Percentiles rank a stretch among this genome's conserved stretches.
These are phyloP conservation scores for Agriopis leucophaearia DNA, from an alignment of 2,888 invertebrate species.

Conservation along the genomic window DNA sequence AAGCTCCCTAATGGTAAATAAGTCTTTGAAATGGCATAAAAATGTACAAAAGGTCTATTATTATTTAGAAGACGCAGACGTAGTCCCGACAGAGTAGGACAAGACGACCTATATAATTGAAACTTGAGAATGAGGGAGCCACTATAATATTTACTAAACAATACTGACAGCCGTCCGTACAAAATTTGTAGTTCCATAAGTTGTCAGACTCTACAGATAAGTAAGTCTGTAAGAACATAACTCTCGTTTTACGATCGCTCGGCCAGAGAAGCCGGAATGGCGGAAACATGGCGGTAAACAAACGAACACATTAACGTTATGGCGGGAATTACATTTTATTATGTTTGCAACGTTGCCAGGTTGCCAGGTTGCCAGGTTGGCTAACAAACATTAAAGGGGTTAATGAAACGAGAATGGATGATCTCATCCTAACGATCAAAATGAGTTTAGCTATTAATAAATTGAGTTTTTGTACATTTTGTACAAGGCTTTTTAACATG, in stretches of 20 bases:
- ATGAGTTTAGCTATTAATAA: no score
- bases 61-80: conserved; percentile 7
- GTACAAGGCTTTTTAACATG: no score
- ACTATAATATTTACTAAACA: not conserved
- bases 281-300: conserved; percentile 26
- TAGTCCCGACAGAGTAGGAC: conserved; percentile 1
- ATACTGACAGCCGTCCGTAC: not conserved
- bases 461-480: no score
- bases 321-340: conserved; percentile 19
- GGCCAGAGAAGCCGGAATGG: conserved; percentile 1
- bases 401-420: no score
- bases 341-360: conserved; percentile 13
- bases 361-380: conserved; percentile 7
- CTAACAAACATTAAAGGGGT: not conserved
- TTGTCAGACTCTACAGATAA: not conserved
- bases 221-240: not conserved
- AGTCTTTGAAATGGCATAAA: conserved; percentile 11
- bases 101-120: not conserved
- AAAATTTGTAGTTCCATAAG: not conserved
- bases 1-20: not conserved
- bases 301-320: conserved; percentile 25
- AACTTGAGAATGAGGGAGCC: not conserved
- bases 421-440: no score
- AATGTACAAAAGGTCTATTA: conserved; percentile 10
- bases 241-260: conserved; percentile 19